Conservation (phyloP, 2,797 vertebrate genomes). For the Myiotriccus ornatus region DNA sequence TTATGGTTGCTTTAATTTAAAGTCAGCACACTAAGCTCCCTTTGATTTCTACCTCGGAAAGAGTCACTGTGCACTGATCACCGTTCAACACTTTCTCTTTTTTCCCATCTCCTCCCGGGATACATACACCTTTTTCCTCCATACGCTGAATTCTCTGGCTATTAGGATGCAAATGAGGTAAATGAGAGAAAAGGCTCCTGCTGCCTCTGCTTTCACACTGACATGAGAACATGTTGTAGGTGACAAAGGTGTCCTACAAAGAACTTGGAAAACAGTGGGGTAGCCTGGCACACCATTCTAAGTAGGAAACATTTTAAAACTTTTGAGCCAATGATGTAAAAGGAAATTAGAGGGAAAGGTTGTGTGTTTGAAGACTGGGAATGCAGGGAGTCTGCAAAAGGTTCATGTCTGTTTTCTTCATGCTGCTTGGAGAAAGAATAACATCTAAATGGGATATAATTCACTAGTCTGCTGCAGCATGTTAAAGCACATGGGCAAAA, state of each 20-base stretch:
- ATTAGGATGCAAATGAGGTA: neutral
- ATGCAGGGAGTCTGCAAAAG: neutral
- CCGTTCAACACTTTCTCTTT: neutral
- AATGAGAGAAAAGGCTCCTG: neutral
- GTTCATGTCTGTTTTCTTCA: neutral
- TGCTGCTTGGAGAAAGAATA: neutral
- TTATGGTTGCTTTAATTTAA: neutral
- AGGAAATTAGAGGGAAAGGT: neutral
- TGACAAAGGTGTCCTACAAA: neutral
- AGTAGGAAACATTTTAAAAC: neutral
- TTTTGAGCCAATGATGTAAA: neutral
- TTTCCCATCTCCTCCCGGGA: accelerated
- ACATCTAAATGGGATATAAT: neutral
- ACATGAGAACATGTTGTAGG: neutral
- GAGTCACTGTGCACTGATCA: neutral
- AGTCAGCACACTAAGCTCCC: neutral
- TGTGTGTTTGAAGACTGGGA: neutral
- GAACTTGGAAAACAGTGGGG: neutral
- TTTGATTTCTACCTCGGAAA: neutral
- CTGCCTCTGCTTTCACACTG: neutral
- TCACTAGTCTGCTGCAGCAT: neutral
- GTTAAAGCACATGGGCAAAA: neutral
- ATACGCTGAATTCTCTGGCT: neutral
- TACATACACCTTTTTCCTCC: neutral
- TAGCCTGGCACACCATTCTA: neutral